Evolutionary conservation across 2,888 invertebrate genomes (phyloP), one percentile per base, ranked within the genome.

Genomic region (Tuta absoluta): DNA sequence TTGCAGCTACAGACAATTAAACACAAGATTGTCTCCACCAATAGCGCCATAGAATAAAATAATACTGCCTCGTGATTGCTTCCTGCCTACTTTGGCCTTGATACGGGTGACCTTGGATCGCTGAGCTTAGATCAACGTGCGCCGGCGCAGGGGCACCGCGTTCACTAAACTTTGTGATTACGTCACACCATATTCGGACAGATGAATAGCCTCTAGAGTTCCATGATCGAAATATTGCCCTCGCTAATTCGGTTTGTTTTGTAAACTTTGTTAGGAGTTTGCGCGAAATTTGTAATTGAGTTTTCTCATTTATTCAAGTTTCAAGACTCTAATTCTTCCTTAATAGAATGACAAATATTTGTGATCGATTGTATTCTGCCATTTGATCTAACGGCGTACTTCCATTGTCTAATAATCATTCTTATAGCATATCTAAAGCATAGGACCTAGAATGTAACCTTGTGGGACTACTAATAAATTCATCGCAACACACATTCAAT

Each of bases 91-190:
- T 69, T 67, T 87, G 86, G 81, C 90, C 89, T 90, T 89, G 89
- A 84, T 84, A 73, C 74, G 72, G 76, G 76, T 81, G 85, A 86
- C 90, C 90, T 91, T 91, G 90, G 80, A 79, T 77, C 75, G 73
- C 72, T 76, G 71, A 72, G 73, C 71, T 72, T 70, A 69, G 75
- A 76, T 69, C 79, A 81, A 79, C 79, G 80, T 79, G 80, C 82
- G 78, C 82, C 62, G 70, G 76, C 77, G 76, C 82, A 78, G 74
- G 70, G 71, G 67, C 68, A 74, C 80, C 68, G 80, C 90, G 91
- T 89, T 91, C 89, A 89, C 87, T 89, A 89, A 89, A 90, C 90
- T 89, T 85, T 88, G 78, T 70, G 73, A 82, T 89, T 89, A 85
- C 89, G 87, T 89, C 89, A 89, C 78, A 79, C 73, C 85, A 82